Conservation (phyloP, 2,888 invertebrate species). For the Schrankia costaestrigalis region DNA sequence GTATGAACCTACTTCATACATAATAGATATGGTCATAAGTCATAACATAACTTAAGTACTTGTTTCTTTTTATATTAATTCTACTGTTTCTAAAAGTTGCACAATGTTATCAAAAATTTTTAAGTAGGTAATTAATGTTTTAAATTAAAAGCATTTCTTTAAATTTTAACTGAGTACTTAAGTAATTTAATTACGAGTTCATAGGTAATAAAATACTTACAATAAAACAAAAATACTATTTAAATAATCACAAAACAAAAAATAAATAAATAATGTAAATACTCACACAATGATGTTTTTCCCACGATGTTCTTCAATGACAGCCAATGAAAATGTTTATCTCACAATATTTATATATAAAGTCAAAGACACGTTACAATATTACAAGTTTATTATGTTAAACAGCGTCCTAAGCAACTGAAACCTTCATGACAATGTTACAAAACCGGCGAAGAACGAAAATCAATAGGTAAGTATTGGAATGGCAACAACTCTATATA, state of each 20-base stretch:
- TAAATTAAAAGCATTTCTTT: conserved; percentile 1
- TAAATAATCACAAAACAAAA: conserved; percentile 13
- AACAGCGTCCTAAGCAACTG: conserved; percentile 44
- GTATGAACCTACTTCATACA: too few species aligned
- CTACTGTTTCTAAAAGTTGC: too few species aligned
- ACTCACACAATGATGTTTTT: conserved; percentile 58
- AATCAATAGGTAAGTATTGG: conserved; percentile 67
- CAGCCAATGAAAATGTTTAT: conserved; percentile 40
- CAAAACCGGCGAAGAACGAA: conserved; percentile 72
- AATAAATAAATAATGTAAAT: conserved; percentile 22
- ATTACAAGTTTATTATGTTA: conserved; percentile 22
- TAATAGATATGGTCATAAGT: too few species aligned
- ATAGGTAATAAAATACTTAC: not conserved
- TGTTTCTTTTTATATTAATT: too few species aligned
- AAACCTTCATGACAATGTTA: conserved; percentile 66
- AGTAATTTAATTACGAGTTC: too few species aligned
- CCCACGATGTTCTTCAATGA: conserved; percentile 59
- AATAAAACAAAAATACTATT: too few species aligned
- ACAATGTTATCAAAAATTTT: not conserved
- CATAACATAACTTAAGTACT: too few species aligned
- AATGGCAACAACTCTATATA: conserved; percentile 56
- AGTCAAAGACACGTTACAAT: conserved; percentile 24
- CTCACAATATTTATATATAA: conserved; percentile 37
- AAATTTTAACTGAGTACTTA: too few species aligned
- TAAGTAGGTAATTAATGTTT: too few species aligned